Base-by-base conservation (phyloP, 2,113 vertebrate species). In the Poeciliopsis turrubarensis region DNA sequence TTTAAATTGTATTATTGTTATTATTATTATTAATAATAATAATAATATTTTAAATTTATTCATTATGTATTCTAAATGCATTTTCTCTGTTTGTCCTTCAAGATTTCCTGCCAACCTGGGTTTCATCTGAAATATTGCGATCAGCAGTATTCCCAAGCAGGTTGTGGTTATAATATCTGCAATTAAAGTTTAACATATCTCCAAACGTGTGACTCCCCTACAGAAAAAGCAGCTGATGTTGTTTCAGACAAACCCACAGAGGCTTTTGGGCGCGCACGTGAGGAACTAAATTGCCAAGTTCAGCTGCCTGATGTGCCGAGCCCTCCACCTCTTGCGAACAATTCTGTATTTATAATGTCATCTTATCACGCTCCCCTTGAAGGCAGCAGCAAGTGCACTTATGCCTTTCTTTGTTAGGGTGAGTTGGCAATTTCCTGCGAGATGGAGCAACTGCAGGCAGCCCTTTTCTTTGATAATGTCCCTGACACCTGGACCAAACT, bases 401-500 rank as follows among this genome's bases (percentile, higher is more conserved):
- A 96, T 96, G 95, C 96, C 95, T 97, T 95, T 95, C 95, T 97
- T 98, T 98, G 96, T 99, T 96, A 97, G 96, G 96, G 96, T 95
- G 96, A 98, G 96, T 96, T 98, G 95, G 97, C 97, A 98, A 95
- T 98, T 97, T 98, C 96, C 95, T 95, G 94, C 61, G 93, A 96
- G 96, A 97, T 96, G 93, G 95, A 97, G 92, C 95, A 95, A 96
- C 96, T 96, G 94, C 94, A 96, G 96, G 95, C 95, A 96, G 96
- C 95, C 92, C 94, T 95, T 95, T 96, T 96, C 96, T 96, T 94
- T 94, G 80, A 97, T 95, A 96, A 97, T 96, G 96, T 96, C 94
- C 93, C 96, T 95, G 95, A 96, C 96, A 98, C 94, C 95, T 95
- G 95, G 95, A 94, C 94, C 93, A 94, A 94, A 94, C 95, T 92